Percentiles rank a stretch among this genome's conserved stretches.
Evolutionary conservation across 2,113 vertebrate species (phyloP).

Genomic region (Oryzias melastigma): DNA sequence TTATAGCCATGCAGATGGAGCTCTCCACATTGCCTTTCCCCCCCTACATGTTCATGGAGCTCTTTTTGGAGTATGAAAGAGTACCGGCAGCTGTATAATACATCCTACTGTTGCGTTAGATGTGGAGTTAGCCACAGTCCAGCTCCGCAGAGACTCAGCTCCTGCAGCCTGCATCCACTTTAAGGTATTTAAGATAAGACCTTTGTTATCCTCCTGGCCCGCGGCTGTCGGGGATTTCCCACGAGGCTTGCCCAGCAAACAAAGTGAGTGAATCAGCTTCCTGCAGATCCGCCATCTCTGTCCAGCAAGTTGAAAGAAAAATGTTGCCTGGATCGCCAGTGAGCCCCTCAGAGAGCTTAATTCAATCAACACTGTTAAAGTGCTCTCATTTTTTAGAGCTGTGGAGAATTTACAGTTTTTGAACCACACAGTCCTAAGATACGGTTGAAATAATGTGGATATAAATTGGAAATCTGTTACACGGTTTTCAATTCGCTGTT

Average conservation of each 20-base stretch:
- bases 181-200: conserved; percentile 65
- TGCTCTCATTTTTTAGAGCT: neutral
- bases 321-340: conserved; percentile 4
- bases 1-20: neutral
- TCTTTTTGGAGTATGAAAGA: conserved; percentile 25
- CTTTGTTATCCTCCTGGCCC: conserved; percentile 57
- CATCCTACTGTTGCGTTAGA: conserved; percentile 6
- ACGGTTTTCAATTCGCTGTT: no score
- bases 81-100: conserved; percentile 34
- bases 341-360: conserved; percentile 15
- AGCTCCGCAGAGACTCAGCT: conserved; percentile 32
- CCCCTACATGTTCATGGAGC: conserved; percentile 25
- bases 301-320: conserved; percentile 42
- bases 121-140: conserved; percentile 17
- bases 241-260: conserved; percentile 52
- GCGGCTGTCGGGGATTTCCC: conserved; percentile 57
- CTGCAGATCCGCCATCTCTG: conserved; percentile 17
- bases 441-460: no score
- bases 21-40: conserved; percentile 4
- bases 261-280: conserved; percentile 31
- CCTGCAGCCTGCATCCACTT: conserved; percentile 57
- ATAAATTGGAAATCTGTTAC: no score
- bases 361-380: conserved; percentile 32
- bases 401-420: neutral
- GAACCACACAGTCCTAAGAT: no score